Evolutionary conservation across 2,888 invertebrate genomes (phyloP), one percentile per base, ranked within the genome.

Genomic region (Acheta domesticus): DNA sequence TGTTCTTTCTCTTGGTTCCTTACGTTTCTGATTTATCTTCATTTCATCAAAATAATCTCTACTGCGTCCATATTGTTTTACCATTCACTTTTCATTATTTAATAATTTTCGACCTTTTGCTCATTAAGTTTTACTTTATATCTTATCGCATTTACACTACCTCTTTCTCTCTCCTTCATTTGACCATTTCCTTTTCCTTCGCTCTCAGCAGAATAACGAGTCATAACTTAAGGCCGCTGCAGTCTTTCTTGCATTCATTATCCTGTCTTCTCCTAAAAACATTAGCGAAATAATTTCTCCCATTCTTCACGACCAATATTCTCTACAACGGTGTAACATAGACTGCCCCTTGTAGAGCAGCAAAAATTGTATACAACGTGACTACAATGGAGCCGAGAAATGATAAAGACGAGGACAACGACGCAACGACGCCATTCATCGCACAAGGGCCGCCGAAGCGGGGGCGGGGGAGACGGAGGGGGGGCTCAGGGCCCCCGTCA

Each of bases 301-400:
- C 62, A 62, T 62, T 62, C 62, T 62, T 62, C 62, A 62, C 62
- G 62, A n/a, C 62, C 62, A 62, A 62, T 62, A 62, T 62, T 62
- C n/a, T 62, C 8, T 62, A 62, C 62, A 62, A 62, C 62, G 62
- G n/a, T 12, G 14, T 62, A 62, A 62, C 62, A 62, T 62, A n/a
- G 62, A 62, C 62, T 62, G 62, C 16, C 62, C 62, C n/a, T 62
- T 62, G 16, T n/a, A 14, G 62, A 62, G 62, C 62, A 62, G 62
- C 14, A 62, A 62, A 62, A 62, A 62, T 14, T n/a, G 62, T 62
- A 14, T 62, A 62, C 62, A 12, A 62, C 62, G 62, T n/a, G 62
- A 62, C 16, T 62, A 62, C 62, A 62, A 62, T 62, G 62, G n/a
- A 62, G 62, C 62, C 62, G 62, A 62, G 36, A 62, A 62, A 62